phyloP scores from a whole-genome alignment of 2,113 vertebrate genomes.

The Pachypanchax playfairii region DNA sequence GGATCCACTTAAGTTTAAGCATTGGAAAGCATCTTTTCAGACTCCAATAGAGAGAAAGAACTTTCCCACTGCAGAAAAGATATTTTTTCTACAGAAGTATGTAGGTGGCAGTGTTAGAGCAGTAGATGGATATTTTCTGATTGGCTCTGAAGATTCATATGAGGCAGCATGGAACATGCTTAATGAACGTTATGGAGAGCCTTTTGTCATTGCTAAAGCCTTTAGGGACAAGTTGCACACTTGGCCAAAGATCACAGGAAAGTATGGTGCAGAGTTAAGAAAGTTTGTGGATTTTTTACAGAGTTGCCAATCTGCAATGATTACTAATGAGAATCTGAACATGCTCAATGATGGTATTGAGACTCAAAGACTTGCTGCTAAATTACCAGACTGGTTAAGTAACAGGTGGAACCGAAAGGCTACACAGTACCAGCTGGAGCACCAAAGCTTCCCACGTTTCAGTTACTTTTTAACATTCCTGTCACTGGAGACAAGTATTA shows the following conservation, averaged over 20 bases:
- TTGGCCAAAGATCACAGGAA: slow-evolving; percentile 14
- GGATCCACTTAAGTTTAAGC: slow-evolving; percentile 46
- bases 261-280: slow-evolving; percentile 13
- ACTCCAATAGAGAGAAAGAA: slow-evolving; percentile 37
- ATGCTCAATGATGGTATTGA: slow-evolving; percentile 41
- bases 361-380: slow-evolving; percentile 32
- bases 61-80: slow-evolving; percentile 42
- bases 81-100: slow-evolving; percentile 49
- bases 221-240: slow-evolving; percentile 26
- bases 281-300: slow-evolving; percentile 38
- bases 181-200: slow-evolving; percentile 18
- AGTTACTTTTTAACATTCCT: slow-evolving; percentile 43
- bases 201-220: slow-evolving; percentile 44
- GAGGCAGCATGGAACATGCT: slow-evolving; percentile 33
- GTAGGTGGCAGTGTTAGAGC: slow-evolving; percentile 30
- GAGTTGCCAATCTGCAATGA: slow-evolving; percentile 25
- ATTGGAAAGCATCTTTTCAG: slow-evolving; percentile 54
- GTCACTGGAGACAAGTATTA: slow-evolving; percentile 32
- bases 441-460: slow-evolving; percentile 35
- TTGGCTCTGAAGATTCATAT: slow-evolving; percentile 34
- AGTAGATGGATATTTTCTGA: slow-evolving; percentile 32
- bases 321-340: slow-evolving; percentile 28
- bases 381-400: slow-evolving; percentile 17
- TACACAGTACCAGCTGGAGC: slow-evolving; percentile 25
- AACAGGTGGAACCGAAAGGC: slow-evolving; percentile 24